A percentile compares a stretch with the other conserved stretches of the same genome.
phyloP scores from a whole-genome alignment of 1,140 invertebrate species.

The Oryctes rhinoceros region DNA sequence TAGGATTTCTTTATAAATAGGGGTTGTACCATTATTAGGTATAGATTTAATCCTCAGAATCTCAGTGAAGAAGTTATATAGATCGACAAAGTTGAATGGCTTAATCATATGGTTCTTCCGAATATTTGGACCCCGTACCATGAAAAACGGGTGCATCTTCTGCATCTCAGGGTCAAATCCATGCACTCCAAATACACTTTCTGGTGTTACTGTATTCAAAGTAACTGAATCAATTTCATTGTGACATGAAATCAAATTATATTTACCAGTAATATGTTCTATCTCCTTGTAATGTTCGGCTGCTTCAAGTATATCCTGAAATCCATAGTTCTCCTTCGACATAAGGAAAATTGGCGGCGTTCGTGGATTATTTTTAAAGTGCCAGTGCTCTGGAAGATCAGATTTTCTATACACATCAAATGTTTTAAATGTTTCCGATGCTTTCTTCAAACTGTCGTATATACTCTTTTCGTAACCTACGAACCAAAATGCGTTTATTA shows the following conservation, averaged over 20 bases:
- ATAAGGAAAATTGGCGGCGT: conserved; percentile 68
- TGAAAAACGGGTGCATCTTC: conserved; percentile 75
- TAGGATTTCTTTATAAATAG: not conserved
- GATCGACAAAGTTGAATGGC: conserved; percentile 71
- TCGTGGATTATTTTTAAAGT: conserved; percentile 68
- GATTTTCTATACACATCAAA: conserved; percentile 68
- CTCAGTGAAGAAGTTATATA: conserved; percentile 74
- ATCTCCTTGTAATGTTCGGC: conserved; percentile 62
- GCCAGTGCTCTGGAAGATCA: conserved; percentile 67
- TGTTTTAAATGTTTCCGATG: conserved; percentile 58
- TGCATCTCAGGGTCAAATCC: conserved; percentile 70
- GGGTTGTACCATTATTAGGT: conserved; percentile 54
- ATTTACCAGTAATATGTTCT: conserved; percentile 63
- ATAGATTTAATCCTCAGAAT: conserved; percentile 64
- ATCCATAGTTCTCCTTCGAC: conserved; percentile 68
- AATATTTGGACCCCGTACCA: conserved; percentile 74
- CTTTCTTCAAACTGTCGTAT: conserved; percentile 65
- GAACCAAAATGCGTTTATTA: conserved; percentile 37
- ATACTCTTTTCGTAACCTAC: conserved; percentile 63
- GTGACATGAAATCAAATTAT: not conserved
- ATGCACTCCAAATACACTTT: conserved; percentile 70
- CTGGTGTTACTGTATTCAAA: conserved; percentile 60
- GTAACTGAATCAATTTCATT: conserved; percentile 38
- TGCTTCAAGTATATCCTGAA: conserved; percentile 64
- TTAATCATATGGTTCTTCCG: conserved; percentile 62